Conservation (phyloP, 2,888 invertebrate species). For the Hypselothyrea guttata region DNA sequence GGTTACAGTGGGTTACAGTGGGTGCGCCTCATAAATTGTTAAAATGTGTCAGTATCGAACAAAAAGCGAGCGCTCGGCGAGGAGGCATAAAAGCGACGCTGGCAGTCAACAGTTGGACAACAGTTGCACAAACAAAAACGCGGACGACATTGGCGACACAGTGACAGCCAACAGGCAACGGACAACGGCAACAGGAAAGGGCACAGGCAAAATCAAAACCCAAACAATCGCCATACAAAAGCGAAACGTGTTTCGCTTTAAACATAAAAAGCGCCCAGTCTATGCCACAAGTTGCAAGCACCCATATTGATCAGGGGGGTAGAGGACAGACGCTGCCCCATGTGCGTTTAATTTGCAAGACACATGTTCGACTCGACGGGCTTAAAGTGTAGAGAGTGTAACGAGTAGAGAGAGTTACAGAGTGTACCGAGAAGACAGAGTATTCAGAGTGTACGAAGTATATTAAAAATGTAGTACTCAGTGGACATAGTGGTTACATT, state of each 20-base stretch:
- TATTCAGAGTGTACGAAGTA: no score
- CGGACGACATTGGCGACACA: slow-evolving; percentile 52
- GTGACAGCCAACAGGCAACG: slow-evolving; percentile 19
- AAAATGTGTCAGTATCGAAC: slow-evolving; percentile 67
- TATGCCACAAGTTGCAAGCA: slow-evolving; percentile 4
- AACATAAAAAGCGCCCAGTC: slow-evolving; percentile 29
- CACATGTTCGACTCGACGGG: slow-evolving; percentile 52
- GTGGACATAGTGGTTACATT: not conserved
- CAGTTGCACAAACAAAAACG: no score
- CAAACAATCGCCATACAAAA: slow-evolving; percentile 60
- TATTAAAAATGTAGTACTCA: not conserved
- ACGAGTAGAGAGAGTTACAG: no score
- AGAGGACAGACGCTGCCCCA: slow-evolving; percentile 54
- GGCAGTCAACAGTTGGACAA: slow-evolving; percentile 55
- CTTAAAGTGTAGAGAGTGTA: slow-evolving; percentile 2
- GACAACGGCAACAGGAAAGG: slow-evolving; percentile 57
- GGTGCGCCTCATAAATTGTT: slow-evolving; percentile 75
- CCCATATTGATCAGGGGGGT: slow-evolving; percentile 17
- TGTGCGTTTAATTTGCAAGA: slow-evolving; percentile 81
- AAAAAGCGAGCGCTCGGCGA: no score
- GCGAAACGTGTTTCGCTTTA: slow-evolving; percentile 32
- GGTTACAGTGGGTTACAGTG: slow-evolving; percentile 18
- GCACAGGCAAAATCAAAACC: slow-evolving; percentile 47
- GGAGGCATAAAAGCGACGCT: slow-evolving; percentile 40
- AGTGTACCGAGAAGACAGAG: no score